Evolutionary conservation across 1,140 invertebrate genomes (phyloP).

Genomic region (Phymastichus coffea): DNA sequence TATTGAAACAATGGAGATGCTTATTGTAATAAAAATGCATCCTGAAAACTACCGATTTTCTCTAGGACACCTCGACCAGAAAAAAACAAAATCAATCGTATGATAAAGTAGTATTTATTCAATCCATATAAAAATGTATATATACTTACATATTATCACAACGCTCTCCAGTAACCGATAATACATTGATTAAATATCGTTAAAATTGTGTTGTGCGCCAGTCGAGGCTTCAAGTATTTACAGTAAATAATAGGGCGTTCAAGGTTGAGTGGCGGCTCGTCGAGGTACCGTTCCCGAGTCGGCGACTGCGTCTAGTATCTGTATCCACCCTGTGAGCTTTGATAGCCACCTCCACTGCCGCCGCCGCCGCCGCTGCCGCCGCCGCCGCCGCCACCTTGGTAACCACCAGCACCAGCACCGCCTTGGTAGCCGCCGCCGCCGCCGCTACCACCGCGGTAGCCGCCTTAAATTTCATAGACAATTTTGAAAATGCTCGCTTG

Average conservation of each 20-base stretch:
- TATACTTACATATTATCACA: constrained; percentile 24
- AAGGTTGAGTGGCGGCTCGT: constrained; percentile 20
- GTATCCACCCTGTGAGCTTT: constrained; percentile 25
- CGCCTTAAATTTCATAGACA: neutral
- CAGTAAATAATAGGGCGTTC: neutral
- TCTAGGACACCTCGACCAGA: too few species aligned
- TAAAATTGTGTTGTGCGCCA: too few species aligned
- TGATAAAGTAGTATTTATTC: constrained; percentile 22
- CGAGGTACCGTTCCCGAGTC: too few species aligned
- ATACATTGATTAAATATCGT: too few species aligned
- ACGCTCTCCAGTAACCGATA: constrained; percentile 23
- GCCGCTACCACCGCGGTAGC: constrained; percentile 2
- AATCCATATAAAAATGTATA: constrained; percentile 20
- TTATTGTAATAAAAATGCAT: constrained; percentile 23
- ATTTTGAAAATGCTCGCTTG: too few species aligned
- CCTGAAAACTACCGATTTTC: neutral
- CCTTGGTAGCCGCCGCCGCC: constrained; percentile 7
- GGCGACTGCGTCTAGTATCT: too few species aligned
- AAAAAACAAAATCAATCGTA: neutral
- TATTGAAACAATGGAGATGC: constrained; percentile 13
- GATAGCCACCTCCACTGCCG: constrained; percentile 1
- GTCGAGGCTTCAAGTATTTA: too few species aligned
- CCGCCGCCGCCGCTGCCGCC: constrained; percentile 23
- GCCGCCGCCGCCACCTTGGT: constrained; percentile 18
- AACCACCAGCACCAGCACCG: constrained; percentile 15